Evolutionary conservation across 1,140 invertebrate species (phyloP), one percentile per base, ranked within the genome.

Genomic region (Orussus abietinus): DNA sequence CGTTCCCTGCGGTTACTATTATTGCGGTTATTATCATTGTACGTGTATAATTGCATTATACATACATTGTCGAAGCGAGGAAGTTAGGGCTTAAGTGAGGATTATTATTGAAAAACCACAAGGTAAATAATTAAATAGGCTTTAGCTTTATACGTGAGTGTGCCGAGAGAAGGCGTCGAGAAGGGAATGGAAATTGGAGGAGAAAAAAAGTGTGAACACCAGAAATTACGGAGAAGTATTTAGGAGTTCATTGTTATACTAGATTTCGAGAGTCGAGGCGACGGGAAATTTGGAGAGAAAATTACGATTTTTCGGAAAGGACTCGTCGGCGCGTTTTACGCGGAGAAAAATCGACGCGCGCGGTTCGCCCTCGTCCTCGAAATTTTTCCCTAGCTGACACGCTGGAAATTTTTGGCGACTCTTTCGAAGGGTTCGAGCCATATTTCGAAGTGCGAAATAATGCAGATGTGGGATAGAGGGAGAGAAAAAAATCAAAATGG

Each of bases 131-230:
- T 32, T 40, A 46, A 47, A 47, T 62, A 62, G 55, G 53, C 49
- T 58, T 59, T 61, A 62, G 62, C 55, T 64, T 64, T 64, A 52
- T 64, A 62, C 55, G 55, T 52, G 56, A 48, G 30, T 47, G 45
- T 42, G 29, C 11, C 37, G 46, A 35, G 31, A 33, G 38, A 20
- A 46, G 29, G 33, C 22, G 2, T 18, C 26, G 17, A 38, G 36
- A 36, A 46, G 45, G 38, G 42, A 45, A 47, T 26, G 14, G 21
- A 32, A 47, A 36, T 19, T 6, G 1, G 21, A 35, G 14, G 11
- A n/a, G 14, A 38, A 41, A 17, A 36, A 34, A 38, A 45, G 34
- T 14, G 30, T 30, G 21, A 33, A 31, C 28, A 28, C 19, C 38
- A 13, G 32, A 29, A 35, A 39, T 14, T 38, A 22, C 12, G n/a